Evolutionary conservation across 2,888 invertebrate genomes (phyloP), one percentile per base, ranked within the genome.

Genomic region (Hirudinaria manillensis): DNA sequence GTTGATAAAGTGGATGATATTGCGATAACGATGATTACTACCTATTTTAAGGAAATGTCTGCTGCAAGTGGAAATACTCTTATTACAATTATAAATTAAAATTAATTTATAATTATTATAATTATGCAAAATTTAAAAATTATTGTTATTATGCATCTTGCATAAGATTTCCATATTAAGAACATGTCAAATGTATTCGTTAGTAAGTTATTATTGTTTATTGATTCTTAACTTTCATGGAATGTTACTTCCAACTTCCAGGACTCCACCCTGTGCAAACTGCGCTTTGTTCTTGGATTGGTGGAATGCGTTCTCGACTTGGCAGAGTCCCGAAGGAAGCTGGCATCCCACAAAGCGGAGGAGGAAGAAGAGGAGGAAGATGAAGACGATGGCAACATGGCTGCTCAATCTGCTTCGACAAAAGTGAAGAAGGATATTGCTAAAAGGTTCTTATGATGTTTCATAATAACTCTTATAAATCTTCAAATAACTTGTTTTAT

Each of bases 271-370:
- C 89, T 99, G 86, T 94, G 95, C 29, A 98, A 98, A 87, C 88
- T 99, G 80, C 94, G 96, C 88, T 99, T 98, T 87, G 95, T 98
- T 79, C 88, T 95, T 82, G 94, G 96, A 78, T 88, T 99, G 79
- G 94, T 94, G 79, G 96, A 95, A 85, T 94, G 96, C 84, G 91
- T 99, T 77, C 89, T 94, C 79, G 95, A 96, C 76, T 82, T 87
- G 88, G 88, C 88, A 16, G 84, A 86, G 76, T 83, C 83, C 51
- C 83, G 86, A 66, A 85, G 85, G 36, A 68, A 68, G 45, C 70
- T 45, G 51, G 75, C 74, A 61, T 72, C 56, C n/a, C 27, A 32
- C 72, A 34, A 51, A 6, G 27, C 53, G 0, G 71, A 45, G 0
- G 56, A 72, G 56, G 55, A 36, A 24, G 24, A 56, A 13, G n/a